These are phyloP conservation scores for Oreochromis tanganicae DNA, from an alignment of 2,113 vertebrate genomes.

Conservation along the genomic window DNA sequence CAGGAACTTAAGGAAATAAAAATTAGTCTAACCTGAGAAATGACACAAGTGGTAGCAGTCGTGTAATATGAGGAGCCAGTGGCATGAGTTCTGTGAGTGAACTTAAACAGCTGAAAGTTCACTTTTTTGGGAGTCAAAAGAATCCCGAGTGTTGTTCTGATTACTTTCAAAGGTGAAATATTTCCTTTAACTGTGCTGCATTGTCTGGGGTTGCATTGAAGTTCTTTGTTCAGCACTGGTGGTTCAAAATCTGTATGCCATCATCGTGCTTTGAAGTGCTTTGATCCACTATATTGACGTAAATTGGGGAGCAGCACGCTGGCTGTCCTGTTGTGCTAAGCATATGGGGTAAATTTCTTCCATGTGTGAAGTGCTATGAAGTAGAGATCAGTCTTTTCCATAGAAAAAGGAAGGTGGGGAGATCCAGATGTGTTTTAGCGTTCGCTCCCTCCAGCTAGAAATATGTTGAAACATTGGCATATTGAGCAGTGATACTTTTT, in stretches of 20 bases:
- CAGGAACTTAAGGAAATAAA: conserved; percentile 13
- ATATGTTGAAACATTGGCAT: conserved; percentile 25
- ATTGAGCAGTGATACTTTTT: background rate
- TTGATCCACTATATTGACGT: conserved; percentile 65
- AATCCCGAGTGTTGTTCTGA: background rate
- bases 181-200: background rate
- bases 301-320: conserved; percentile 58
- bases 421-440: conserved; percentile 41
- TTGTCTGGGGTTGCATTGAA: conserved; percentile 15
- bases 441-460: conserved; percentile 15
- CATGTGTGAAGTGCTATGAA: conserved; percentile 65
- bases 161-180: background rate
- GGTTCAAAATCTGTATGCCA: conserved; percentile 42
- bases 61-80: background rate
- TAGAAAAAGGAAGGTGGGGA: conserved; percentile 37
- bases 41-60: background rate
- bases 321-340: conserved; percentile 61
- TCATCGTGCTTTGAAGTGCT: conserved; percentile 54
- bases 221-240: conserved; percentile 25
- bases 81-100: background rate
- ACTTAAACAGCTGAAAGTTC: background rate
- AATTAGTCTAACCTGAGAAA: conserved; percentile 7
- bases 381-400: conserved; percentile 57
- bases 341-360: conserved; percentile 67
- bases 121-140: background rate